Percentiles rank a stretch among this genome's conserved stretches.
These are phyloP conservation scores for Psittacus erithacus DNA, from an alignment of 2,113 vertebrate species.

Conservation along the genomic window DNA sequence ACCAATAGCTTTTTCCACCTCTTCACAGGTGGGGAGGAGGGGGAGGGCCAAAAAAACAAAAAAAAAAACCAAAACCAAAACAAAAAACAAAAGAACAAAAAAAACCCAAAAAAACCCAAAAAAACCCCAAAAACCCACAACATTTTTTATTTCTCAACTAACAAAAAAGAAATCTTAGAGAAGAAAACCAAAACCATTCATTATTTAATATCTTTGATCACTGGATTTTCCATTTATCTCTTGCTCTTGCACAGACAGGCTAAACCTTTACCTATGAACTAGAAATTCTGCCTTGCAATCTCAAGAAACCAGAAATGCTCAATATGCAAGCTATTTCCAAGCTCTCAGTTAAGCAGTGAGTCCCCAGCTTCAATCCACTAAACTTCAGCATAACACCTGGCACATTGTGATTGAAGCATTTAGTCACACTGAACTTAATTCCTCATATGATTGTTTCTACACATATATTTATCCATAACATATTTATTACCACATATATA, in stretches of 20 bases:
- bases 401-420: not conserved
- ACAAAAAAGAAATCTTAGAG: rapidly evolving
- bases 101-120: no score
- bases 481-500: not conserved
- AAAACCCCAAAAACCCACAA: no score
- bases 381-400: not conserved
- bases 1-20: not conserved
- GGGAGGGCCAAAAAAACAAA: rapidly evolving
- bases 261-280: not conserved
- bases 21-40: rapidly evolving
- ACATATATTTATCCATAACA: not conserved
- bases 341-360: not conserved
- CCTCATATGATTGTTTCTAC: not conserved
- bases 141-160: not conserved
- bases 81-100: not conserved
- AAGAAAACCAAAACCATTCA: rapidly evolving
- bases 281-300: not conserved
- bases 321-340: not conserved
- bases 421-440: not conserved
- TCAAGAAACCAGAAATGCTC: not conserved
- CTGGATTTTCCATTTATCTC: not conserved
- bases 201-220: not conserved
- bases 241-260: not conserved
- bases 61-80: no score
- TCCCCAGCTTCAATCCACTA: not conserved